Evolutionary conservation across 2,797 vertebrate species (phyloP).

Genomic region (Odontamblyopus rebecca): DNA sequence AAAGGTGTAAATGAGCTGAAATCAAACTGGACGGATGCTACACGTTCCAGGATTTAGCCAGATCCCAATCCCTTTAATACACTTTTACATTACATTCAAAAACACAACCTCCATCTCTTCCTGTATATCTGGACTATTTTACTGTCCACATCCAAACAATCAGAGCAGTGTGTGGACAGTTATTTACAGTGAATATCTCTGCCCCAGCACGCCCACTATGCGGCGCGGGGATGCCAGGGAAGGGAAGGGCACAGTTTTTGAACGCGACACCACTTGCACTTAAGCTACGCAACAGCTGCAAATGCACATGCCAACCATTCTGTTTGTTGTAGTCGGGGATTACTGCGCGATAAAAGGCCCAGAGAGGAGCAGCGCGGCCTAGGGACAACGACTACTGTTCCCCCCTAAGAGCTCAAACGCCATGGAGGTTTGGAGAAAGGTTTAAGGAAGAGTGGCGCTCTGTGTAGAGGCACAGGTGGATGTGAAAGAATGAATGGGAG

Average conservation of each 20-base stretch:
- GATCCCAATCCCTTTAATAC: neutral
- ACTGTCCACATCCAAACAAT: neutral
- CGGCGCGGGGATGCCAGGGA: slow-evolving; percentile 60
- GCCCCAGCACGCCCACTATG: neutral
- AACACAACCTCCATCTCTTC: neutral
- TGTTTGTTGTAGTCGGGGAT: slow-evolving; percentile 82
- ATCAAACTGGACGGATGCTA: neutral
- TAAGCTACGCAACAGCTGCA: slow-evolving; percentile 81
- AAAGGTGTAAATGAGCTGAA: neutral
- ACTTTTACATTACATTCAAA: neutral
- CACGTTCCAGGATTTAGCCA: neutral
- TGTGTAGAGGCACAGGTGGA: neutral
- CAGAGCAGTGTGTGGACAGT: neutral
- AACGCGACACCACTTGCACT: slow-evolving; percentile 82
- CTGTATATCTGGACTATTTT: too few relatives aligned
- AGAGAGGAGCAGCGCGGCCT: slow-evolving; percentile 62
- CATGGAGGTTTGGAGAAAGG: slow-evolving; percentile 63
- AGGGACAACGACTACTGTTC: slow-evolving; percentile 48
- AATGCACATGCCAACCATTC: slow-evolving; percentile 74
- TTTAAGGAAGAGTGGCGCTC: slow-evolving; percentile 17
- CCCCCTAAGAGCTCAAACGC: slow-evolving; percentile 69
- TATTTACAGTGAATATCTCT: slow-evolving; percentile 5
- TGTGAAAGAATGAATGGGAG: too few relatives aligned
- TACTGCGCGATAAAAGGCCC: slow-evolving; percentile 79
- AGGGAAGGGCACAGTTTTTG: slow-evolving; percentile 75